Evolutionary conservation across 1,140 invertebrate species (phyloP), one percentile per base, ranked within the genome.

Genomic region (Drosophila azteca): DNA sequence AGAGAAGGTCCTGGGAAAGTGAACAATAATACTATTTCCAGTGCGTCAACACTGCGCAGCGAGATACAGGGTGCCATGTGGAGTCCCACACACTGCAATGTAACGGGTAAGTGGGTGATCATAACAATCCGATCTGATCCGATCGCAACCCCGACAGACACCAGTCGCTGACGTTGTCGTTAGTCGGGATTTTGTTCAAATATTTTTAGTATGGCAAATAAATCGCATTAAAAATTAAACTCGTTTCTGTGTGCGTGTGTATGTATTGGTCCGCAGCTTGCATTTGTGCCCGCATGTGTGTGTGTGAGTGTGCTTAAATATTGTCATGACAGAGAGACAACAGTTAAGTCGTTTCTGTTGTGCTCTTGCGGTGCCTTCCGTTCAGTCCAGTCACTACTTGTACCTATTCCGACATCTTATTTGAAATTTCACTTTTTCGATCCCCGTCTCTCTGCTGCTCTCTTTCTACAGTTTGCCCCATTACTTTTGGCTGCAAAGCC

Each of bases 31-130:
- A 9, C 31, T 20, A 20, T 26, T 26, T 26, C 5, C 24, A 26
- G 11, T 39, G 11, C 11, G 13, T 39, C 35, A 26, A 26, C 11
- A 39, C 35, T 39, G 1, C 35, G 35, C 35, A 39, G 35, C 44
- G 15, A 48, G 43, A 75, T 51, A 77, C 51, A 77, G 55, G 65
- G 72, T 51, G 78, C 49, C 59, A 87, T 87, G 83, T 87, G 83
- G 83, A 87, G 83, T 88, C 83, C 83, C 62, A 87, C 83, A 75
- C 83, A 87, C 77, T 88, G 83, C 60, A 88, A 61, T 73, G 83
- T 87, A 79, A 87, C 83, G 81, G 83, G 83, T 87, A 53, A 87
- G 83, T 87, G 67, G 58, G 62, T 48, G 55, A 9, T 9, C 8
- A 26, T 20, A 20, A 20, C 17, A 20, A 20, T 20, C 17, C 17